Percentiles rank a stretch among this genome's conserved stretches.
Evolutionary conservation across 2,113 vertebrate species (phyloP).

Genomic region (Phrynocephalus versicolor): DNA sequence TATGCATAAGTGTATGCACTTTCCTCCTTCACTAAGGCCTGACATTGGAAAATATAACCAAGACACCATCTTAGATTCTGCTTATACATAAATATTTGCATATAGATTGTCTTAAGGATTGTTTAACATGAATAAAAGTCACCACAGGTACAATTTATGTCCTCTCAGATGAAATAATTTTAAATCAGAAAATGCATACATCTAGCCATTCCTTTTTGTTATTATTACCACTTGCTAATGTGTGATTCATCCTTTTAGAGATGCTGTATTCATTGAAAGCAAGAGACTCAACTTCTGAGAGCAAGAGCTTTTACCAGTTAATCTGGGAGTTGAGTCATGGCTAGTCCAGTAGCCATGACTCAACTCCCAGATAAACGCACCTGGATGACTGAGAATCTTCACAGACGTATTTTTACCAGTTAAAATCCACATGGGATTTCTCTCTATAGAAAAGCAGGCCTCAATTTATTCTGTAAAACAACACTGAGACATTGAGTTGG

Average conservation of each 20-base stretch:
- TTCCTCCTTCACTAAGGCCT: not conserved
- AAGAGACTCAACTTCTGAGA: not conserved
- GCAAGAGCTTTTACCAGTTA: not conserved
- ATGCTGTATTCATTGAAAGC: not conserved
- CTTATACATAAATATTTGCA: not conserved
- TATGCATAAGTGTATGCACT: not conserved
- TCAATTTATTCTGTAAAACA: not conserved
- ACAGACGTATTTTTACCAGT: not conserved
- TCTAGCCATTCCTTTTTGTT: not conserved
- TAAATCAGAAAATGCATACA: not conserved
- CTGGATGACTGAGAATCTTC: too few relatives aligned
- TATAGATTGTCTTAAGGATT: not conserved
- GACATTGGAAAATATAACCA: not conserved
- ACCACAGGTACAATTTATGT: not conserved
- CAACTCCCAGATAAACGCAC: too few relatives aligned
- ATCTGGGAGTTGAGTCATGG: too few relatives aligned
- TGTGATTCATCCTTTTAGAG: not conserved
- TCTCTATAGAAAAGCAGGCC: not conserved
- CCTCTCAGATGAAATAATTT: not conserved
- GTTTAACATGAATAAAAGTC: not conserved
- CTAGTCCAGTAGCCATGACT: too few relatives aligned
- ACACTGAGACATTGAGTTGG: not conserved
- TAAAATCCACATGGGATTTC: not conserved
- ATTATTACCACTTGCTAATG: not conserved
- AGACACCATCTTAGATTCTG: not conserved